Conservation (phyloP, 2,113 vertebrate species). For the Plecturocebus donacophilus region DNA sequence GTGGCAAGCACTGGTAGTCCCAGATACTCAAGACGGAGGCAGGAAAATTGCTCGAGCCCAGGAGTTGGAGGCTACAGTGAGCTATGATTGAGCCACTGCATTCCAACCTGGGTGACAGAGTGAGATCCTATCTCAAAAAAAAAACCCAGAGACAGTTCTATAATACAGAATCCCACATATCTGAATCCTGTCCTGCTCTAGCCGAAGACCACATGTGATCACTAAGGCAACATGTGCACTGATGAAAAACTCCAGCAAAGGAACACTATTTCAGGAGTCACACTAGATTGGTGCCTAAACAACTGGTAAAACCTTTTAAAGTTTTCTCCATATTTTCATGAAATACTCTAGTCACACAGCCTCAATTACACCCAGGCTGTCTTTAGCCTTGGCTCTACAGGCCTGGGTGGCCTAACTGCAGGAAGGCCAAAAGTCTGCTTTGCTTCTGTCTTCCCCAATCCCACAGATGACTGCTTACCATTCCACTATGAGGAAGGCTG, state of each 20-base stretch:
- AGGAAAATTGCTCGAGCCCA: too few relatives aligned
- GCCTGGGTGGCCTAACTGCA: accelerated
- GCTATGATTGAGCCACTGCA: not conserved
- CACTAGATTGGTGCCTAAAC: not conserved
- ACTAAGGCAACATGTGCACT: not conserved
- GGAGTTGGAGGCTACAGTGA: too few relatives aligned
- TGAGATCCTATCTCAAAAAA: not conserved
- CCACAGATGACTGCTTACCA: not conserved
- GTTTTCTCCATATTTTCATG: not conserved
- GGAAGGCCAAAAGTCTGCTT: not conserved
- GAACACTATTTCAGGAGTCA: too few relatives aligned
- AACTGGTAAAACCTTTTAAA: not conserved
- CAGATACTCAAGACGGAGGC: too few relatives aligned
- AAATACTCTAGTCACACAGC: not conserved
- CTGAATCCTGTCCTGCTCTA: not conserved
- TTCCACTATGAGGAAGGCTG: not conserved
- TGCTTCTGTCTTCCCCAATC: not conserved
- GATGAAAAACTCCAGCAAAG: not conserved
- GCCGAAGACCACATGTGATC: too few relatives aligned
- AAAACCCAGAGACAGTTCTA: not conserved
- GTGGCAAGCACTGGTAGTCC: too few relatives aligned
- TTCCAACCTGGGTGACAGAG: not conserved
- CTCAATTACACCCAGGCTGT: accelerated
- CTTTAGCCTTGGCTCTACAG: too few relatives aligned
- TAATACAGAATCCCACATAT: not conserved